Evolutionary conservation across 2,888 invertebrate species (phyloP).

Genomic region (Rhagonycha lutea): DNA sequence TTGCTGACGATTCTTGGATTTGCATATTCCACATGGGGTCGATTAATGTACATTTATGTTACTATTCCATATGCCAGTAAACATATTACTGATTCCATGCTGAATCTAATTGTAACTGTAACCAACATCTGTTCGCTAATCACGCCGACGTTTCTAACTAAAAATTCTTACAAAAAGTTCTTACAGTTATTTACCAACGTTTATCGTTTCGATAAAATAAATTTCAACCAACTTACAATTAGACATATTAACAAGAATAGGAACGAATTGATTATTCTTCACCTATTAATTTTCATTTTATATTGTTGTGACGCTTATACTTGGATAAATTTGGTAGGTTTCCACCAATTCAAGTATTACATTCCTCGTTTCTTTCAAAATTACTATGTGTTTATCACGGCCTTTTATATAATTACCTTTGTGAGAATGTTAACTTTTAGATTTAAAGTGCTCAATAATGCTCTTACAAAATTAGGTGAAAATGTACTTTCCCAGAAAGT

Average conservation of each 20-base stretch:
- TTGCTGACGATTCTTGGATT: not conserved
- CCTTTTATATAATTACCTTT: not conserved
- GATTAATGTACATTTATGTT: not conserved
- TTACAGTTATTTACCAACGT: not conserved
- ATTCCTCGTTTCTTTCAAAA: not conserved
- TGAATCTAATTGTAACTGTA: not conserved
- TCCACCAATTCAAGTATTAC: not conserved
- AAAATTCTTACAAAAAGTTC: not conserved
- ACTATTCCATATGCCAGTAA: not conserved
- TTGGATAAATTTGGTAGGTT: not conserved
- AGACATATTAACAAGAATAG: not conserved
- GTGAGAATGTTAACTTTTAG: not conserved
- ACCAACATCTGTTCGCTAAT: not conserved
- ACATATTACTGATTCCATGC: not conserved
- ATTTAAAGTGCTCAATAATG: not conserved
- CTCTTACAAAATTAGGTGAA: not conserved
- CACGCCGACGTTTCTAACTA: not conserved
- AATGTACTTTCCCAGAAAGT: not conserved
- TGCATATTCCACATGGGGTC: not conserved
- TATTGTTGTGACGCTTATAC: not conserved
- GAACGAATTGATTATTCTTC: not conserved
- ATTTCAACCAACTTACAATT: not conserved
- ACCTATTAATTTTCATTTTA: not conserved
- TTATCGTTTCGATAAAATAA: not conserved
- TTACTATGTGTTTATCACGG: not conserved